These are phyloP conservation scores for Lathamus discolor DNA, from an alignment of 2,113 vertebrate genomes.

Conservation along the genomic window DNA sequence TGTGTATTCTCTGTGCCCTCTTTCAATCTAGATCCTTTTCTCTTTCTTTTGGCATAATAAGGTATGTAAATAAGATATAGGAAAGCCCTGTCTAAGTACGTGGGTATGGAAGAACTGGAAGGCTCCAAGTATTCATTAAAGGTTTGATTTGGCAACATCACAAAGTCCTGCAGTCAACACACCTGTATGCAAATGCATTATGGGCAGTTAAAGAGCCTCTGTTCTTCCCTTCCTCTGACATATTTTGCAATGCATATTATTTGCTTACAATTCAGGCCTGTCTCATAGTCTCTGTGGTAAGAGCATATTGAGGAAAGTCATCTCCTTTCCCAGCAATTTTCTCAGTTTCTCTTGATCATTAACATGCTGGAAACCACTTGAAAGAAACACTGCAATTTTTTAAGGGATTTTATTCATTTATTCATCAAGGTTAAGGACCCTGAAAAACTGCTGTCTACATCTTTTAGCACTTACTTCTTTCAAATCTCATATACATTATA, in stretches of 20 bases:
- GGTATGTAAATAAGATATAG: neutral
- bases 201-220: slow-evolving; percentile 23
- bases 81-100: neutral
- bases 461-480: slow-evolving; percentile 69
- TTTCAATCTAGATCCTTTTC: neutral
- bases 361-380: slow-evolving; percentile 70
- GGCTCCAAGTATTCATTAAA: neutral
- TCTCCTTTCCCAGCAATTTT: slow-evolving; percentile 62
- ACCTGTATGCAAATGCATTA: slow-evolving; percentile 31
- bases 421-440: slow-evolving; percentile 77
- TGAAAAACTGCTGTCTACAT: slow-evolving; percentile 72
- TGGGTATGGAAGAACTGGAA: neutral
- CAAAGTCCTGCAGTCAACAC: neutral
- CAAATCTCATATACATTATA: slow-evolving; percentile 63
- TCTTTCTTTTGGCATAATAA: neutral
- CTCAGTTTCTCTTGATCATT: slow-evolving; percentile 68
- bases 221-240: neutral
- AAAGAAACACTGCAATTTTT: slow-evolving; percentile 68
- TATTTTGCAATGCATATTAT: slow-evolving; percentile 51
- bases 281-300: slow-evolving; percentile 39
- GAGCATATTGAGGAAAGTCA: slow-evolving; percentile 49
- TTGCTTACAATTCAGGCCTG: slow-evolving; percentile 48
- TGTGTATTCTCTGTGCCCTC: neutral
- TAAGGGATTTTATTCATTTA: slow-evolving; percentile 74
- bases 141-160: slow-evolving; percentile 1